These are phyloP conservation scores for Tetragonula clypearis DNA, from an alignment of 1,140 invertebrate genomes.

Conservation along the genomic window DNA sequence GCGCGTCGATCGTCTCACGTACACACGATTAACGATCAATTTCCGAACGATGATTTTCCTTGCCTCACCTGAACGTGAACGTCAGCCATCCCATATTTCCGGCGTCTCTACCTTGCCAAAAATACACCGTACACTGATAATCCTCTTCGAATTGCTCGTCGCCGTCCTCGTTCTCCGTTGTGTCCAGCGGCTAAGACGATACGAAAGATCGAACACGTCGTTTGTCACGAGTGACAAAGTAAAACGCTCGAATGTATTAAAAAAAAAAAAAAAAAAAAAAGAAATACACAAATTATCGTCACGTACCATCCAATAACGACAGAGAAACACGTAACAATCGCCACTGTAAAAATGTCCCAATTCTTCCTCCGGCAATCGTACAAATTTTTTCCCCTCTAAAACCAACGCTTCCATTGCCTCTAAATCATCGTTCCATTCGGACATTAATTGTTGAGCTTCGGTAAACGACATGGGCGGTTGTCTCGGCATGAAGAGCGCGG, in stretches of 20 bases:
- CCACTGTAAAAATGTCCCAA: constrained; percentile 95
- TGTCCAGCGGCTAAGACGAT: constrained; percentile 74
- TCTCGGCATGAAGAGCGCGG: constrained; percentile 96
- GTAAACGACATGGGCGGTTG: constrained; percentile 92
- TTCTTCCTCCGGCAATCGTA: constrained; percentile 96
- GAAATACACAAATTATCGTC: neutral
- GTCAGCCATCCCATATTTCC: constrained; percentile 99
- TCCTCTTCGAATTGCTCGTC: constrained; percentile 91
- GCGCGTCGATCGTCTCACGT: too few relatives aligned
- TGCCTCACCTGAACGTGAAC: constrained; percentile 94
- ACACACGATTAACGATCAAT: neutral
- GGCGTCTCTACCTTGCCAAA: constrained; percentile 99
- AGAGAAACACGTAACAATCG: constrained; percentile 99
- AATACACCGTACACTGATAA: constrained; percentile 98
- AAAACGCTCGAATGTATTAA: neutral
- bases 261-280: neutral
- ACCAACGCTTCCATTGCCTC: constrained; percentile 99
- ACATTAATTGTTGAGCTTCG: constrained; percentile 95
- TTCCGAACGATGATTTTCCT: neutral
- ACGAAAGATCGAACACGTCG: neutral
- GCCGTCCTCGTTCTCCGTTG: constrained; percentile 86
- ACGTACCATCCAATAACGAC: constrained; percentile 93
- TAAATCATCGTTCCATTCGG: constrained; percentile 97
- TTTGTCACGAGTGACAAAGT: neutral
- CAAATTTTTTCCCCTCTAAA: constrained; percentile 98